These are phyloP conservation scores for Syrphus vitripennis DNA, from an alignment of 2,888 invertebrate genomes.

Conservation along the genomic window DNA sequence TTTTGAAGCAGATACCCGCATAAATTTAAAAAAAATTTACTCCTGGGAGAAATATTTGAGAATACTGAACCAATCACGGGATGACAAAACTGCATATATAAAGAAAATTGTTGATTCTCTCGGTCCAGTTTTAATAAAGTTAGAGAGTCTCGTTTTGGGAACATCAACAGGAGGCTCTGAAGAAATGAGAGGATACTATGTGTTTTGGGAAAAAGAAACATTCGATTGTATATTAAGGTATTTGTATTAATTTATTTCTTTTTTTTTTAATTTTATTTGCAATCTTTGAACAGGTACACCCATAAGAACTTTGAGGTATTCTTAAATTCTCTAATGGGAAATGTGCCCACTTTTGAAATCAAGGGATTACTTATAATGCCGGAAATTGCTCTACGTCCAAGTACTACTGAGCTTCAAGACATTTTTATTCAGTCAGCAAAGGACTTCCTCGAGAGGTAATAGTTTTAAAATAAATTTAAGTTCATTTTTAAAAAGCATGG, in stretches of 20 bases:
- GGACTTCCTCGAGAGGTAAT: conserved; percentile 88
- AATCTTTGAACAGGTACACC: conserved; percentile 82
- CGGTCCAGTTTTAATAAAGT: conserved; percentile 91
- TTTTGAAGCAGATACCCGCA: not conserved
- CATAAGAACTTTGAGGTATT: conserved; percentile 88
- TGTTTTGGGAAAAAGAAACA: conserved; percentile 91
- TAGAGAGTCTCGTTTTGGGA: conserved; percentile 91
- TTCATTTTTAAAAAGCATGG: too few relatives aligned
- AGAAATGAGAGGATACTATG: conserved; percentile 90
- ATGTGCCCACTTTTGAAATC: conserved; percentile 88
- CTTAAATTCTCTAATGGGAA: conserved; percentile 83
- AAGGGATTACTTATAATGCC: conserved; percentile 88
- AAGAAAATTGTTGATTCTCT: conserved; percentile 89
- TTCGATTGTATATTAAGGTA: conserved; percentile 86
- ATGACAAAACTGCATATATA: conserved; percentile 86
- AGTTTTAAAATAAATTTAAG: too few relatives aligned
- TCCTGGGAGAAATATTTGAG: conserved; percentile 84
- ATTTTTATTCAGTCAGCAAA: conserved; percentile 88
- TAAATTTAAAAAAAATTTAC: conserved; percentile 60
- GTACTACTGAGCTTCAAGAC: conserved; percentile 89
- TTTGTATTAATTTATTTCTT: not conserved
- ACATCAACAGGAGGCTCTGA: conserved; percentile 88
- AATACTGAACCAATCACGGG: conserved; percentile 86
- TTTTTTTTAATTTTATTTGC: not conserved
- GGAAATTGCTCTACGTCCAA: conserved; percentile 89